Evolutionary conservation across 2,113 vertebrate genomes (phyloP).

Genomic region (Scophthalmus maximus): DNA sequence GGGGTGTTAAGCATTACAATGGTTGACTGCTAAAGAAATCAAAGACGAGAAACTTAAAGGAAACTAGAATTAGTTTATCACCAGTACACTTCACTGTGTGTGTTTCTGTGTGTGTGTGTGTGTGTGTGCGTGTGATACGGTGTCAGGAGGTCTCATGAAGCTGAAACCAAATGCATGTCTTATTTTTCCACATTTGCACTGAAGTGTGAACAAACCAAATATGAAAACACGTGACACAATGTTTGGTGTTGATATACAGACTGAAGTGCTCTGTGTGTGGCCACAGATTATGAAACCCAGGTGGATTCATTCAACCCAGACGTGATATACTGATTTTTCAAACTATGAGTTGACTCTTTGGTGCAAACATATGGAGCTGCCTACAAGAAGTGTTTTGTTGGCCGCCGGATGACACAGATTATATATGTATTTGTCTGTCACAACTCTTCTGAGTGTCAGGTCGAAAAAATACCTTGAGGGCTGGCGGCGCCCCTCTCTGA

Average conservation of each 20-base stretch:
- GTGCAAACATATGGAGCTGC: too few species aligned
- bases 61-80: constrained; percentile 10
- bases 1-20: neutral
- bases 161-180: constrained; percentile 37
- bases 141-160: neutral
- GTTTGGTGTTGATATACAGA: constrained; percentile 12
- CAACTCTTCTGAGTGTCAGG: neutral
- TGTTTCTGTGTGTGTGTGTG: constrained; percentile 1
- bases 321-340: constrained; percentile 2
- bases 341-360: too few species aligned
- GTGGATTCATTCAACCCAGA: constrained; percentile 5
- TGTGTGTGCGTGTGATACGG: neutral
- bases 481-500: constrained; percentile 16
- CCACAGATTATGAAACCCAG: constrained; percentile 24
- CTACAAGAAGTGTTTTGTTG: neutral
- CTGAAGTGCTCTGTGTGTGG: neutral
- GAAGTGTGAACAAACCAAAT: neutral
- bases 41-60: neutral
- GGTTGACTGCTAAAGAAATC: neutral
- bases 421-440: constrained; percentile 11
- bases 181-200: too few species aligned
- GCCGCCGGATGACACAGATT: neutral
- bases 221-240: neutral
- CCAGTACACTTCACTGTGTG: neutral
- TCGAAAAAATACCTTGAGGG: neutral